Evolutionary conservation across 2,888 invertebrate genomes (phyloP).

Genomic region (Acanthosepion lycidas): DNA sequence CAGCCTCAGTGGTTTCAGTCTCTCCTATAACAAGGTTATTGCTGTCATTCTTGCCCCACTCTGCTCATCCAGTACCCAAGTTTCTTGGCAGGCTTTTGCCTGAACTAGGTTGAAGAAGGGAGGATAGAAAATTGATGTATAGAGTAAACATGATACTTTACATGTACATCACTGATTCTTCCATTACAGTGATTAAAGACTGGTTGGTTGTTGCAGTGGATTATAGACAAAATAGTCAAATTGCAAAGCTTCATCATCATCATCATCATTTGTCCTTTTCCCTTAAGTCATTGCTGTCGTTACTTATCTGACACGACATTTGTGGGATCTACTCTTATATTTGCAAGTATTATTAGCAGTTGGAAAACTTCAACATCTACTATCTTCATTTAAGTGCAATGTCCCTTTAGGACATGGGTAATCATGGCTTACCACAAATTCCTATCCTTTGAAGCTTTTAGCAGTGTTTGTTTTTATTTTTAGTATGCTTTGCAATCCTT

Average conservation of each 20-base stretch:
- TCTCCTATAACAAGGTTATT: not conserved
- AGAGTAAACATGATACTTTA: slow-evolving; percentile 12
- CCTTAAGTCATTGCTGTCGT: not conserved
- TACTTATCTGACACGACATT: not conserved
- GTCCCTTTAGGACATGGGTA: too few species aligned
- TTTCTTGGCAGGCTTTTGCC: not conserved
- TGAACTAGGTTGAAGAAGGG: not conserved
- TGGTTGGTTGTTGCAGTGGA: too few species aligned
- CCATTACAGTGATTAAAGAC: slow-evolving; percentile 10
- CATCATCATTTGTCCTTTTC: not conserved
- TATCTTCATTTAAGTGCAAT: too few species aligned
- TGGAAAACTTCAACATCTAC: not conserved
- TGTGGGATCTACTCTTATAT: not conserved
- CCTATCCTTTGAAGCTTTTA: too few species aligned
- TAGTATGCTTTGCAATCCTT: too few species aligned
- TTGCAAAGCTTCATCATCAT: not conserved
- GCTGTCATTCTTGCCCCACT: not conserved
- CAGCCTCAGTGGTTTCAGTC: not conserved
- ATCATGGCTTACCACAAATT: too few species aligned
- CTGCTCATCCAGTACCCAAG: not conserved
- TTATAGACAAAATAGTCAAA: not conserved
- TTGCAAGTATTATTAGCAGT: not conserved
- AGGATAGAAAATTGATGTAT: not conserved
- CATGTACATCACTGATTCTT: not conserved
- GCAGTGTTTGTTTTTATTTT: too few species aligned